Conservation (phyloP, 2,113 vertebrate species). For the Grus americana region DNA sequence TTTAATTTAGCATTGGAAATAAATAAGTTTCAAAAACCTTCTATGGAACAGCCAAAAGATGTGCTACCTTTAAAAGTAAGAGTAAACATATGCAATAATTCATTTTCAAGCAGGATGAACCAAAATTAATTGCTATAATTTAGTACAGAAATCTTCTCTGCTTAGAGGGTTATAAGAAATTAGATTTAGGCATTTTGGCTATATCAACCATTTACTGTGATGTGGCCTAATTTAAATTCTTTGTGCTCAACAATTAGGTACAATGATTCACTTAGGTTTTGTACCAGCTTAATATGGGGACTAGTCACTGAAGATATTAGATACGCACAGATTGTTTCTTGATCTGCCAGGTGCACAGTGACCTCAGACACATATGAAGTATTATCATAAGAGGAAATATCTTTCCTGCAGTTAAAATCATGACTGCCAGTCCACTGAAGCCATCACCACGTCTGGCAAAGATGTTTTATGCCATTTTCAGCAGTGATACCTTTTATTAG, state of each 20-base stretch:
- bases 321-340: not conserved
- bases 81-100: not conserved
- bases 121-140: not conserved
- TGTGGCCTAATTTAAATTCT: not conserved
- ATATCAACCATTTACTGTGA: not conserved
- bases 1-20: not conserved
- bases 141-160: not conserved
- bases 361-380: not conserved
- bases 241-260: not conserved
- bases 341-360: not conserved
- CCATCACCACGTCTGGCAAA: not conserved
- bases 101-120: not conserved
- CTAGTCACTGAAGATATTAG: not conserved
- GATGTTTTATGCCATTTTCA: not conserved
- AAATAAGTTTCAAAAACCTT: not conserved
- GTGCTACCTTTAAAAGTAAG: not conserved
- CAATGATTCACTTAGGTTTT: not conserved
- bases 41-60: not conserved
- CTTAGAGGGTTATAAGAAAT: not conserved
- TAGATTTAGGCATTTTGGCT: not conserved
- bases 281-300: not conserved
- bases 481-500: not conserved
- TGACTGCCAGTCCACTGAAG: not conserved
- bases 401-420: not conserved
- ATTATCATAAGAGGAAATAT: not conserved